Base-by-base conservation (phyloP, 2,797 vertebrate genomes). In the Halcyon leucocephala region DNA sequence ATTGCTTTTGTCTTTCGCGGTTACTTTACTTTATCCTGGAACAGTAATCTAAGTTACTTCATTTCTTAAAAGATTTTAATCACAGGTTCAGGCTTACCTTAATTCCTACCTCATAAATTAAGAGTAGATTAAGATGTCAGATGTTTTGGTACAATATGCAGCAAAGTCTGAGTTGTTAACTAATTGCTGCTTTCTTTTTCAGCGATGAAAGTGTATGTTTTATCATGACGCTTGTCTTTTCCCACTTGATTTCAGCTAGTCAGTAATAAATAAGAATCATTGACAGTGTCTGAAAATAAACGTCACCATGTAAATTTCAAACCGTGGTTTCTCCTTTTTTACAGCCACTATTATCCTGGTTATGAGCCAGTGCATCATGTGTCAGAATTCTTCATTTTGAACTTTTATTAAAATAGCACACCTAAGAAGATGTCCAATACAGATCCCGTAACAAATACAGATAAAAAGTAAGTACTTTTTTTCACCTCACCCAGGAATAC, bases 381-480 rank as follows among this genome's bases (percentile, higher is more conserved):
- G 29, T 91, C 89, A 82, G 73, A 89, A 31, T 67, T 82, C 87
- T 94, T 55, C 86, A 64, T 86, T 86, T 73, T 76, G 52, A 92
- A 48, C 62, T 86, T 72, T 54, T 61, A 31, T 51, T 91, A 89
- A 71, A 82, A 21, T 46, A 73, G 79, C 44, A 22, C 48, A 39
- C 51, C 52, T 37, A 35, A 64, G 84, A 86, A 92, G 92, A 97
- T 97, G 96, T 81, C 94, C 66, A 48, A 44, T 82, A 52, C 69
- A 89, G 92, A 91, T 57, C 12, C 49, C 14, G 29, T 82, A 48
- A 71, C 66, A 89, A 67, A 73, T 82, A 14, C 78, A 61, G 49
- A 73, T 46, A 52, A 80, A 52, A 95, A 69, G 97, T 97, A 94
- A 97, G 95, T 97, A 86, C 20, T 39, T 39, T 35, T 28, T 14